These are phyloP conservation scores for Machaerirhynchus nigripectus DNA, from an alignment of 2,113 vertebrate genomes.

Conservation along the genomic window DNA sequence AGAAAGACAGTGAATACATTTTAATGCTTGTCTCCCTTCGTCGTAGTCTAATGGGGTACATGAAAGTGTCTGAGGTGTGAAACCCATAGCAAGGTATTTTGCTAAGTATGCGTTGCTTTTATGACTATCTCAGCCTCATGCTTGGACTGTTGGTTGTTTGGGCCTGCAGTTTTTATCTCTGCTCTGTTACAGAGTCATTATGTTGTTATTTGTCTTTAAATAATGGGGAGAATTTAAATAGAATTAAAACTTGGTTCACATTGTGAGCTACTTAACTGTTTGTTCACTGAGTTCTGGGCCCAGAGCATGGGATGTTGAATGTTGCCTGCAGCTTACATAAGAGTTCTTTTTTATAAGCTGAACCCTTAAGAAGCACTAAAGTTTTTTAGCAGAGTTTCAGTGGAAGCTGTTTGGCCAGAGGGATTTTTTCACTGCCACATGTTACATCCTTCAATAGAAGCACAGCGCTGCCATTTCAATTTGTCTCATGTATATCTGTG, in stretches of 20 bases:
- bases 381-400: not conserved
- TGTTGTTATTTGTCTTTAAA: not conserved
- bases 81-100: not conserved
- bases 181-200: not conserved
- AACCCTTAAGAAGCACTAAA: not conserved
- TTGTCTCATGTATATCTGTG: not conserved
- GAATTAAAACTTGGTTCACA: not conserved
- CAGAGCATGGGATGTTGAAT: rapidly evolving
- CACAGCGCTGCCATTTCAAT: not conserved
- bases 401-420: not conserved
- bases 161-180: not conserved
- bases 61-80: not conserved
- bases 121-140: not conserved
- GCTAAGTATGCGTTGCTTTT: not conserved
- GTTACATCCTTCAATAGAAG: not conserved
- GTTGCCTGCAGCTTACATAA: not conserved
- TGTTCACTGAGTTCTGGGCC: not conserved
- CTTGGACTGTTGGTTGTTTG: not conserved
- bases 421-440: not conserved
- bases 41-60: not conserved
- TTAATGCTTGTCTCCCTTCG: not conserved
- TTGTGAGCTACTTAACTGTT: not conserved
- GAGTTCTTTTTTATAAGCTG: not conserved
- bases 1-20: not conserved
- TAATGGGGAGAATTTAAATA: not conserved